Base-by-base conservation (phyloP, 2,888 invertebrate genomes). In the Oligia strigilis region DNA sequence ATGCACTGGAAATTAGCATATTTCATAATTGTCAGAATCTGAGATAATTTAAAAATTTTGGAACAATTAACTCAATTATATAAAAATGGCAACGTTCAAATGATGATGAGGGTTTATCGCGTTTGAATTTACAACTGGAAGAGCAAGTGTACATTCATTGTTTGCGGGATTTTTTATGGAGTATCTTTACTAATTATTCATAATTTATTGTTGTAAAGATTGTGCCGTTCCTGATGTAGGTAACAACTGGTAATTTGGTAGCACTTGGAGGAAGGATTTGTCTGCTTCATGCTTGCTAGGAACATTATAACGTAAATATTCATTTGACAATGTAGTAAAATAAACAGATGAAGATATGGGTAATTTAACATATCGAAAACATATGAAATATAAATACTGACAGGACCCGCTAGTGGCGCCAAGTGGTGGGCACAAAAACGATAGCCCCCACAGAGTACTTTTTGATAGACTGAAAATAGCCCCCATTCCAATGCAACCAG, bases 1-100 rank as follows among this genome's bases (percentile, higher is more conserved):
- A 96, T 8, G 98, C 98, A 3, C 98, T 98, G 91, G 75, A 92
- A 81, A 71, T n/a, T 46, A 49, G 3, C 60, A 80, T 13, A 49
- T 6, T 36, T 46, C 13, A 52, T 23, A 2, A 19, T 29, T 49
- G 49, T 70, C 19, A 36, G 29, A 29, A 49, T 49, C 19, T 70
- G 19, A 49, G 13, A 49, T n/a, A 17, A 17, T 17, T n/a, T 17
- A 49, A 1, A 0, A 1, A 29, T 69, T 69, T 19, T 46, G 5
- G n/a, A 29, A 46, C 17, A 46, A 46, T 11, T 46, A 46, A 46
- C n/a, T 67, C 66, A 43, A 23, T 40, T 11, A 19, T 23, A 65
- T 40, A 13, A 46, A 5, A 13, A 66, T 13, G 65, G 13, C 23
- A 13, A 66, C 40, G 6, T 65, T 66, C 23, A 66, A 66, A 66